phyloP scores from a whole-genome alignment of 2,797 vertebrate genomes.

The Dallia pectoralis region DNA sequence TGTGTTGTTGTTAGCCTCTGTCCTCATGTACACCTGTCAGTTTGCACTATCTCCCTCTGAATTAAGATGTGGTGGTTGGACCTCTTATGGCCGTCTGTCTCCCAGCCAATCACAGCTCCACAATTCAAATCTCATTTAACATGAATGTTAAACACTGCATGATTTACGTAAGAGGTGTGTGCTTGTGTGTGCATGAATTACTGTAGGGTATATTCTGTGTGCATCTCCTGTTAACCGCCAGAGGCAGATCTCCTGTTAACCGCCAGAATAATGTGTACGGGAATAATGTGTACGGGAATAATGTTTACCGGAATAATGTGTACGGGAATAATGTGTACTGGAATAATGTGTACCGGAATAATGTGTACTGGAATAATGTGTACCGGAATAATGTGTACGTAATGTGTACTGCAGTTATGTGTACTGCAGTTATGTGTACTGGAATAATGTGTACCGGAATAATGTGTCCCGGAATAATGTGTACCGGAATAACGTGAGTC shows the following conservation, averaged over 20 bases:
- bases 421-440: no score
- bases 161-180: conserved; percentile 1
- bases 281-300: no score
- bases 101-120: neutral
- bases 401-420: no score
- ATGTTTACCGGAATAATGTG: no score
- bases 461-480: neutral
- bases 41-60: neutral
- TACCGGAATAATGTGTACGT: no score
- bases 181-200: neutral
- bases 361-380: no score
- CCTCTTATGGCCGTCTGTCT: neutral
- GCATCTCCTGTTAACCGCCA: neutral
- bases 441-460: no score
- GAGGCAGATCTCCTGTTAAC: neutral
- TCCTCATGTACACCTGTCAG: conserved; percentile 7
- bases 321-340: no score
- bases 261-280: neutral
- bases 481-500: neutral
- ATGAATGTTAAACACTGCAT: neutral
- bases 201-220: no score
- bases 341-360: no score
- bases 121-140: neutral
- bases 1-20: neutral
- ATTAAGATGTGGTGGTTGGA: neutral